Percentiles rank a stretch among this genome's conserved stretches.
Conservation (phyloP, 1,140 invertebrate species). For the Nephila pilipes region DNA sequence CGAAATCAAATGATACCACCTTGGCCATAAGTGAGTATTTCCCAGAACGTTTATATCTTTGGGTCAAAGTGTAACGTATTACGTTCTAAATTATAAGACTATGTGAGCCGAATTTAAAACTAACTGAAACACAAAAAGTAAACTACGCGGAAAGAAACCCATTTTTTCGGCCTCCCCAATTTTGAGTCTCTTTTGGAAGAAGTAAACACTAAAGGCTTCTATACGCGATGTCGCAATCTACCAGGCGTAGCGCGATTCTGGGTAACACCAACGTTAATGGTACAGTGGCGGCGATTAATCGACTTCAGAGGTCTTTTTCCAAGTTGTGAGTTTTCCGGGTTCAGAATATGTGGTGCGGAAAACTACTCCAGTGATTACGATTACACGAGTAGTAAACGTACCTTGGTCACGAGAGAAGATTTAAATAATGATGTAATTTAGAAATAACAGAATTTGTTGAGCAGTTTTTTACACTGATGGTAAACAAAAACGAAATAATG, state of each 20-base stretch:
- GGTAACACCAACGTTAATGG: constrained; percentile 1
- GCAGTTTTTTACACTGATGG: too few relatives aligned
- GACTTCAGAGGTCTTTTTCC: neutral
- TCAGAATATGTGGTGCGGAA: constrained; percentile 24
- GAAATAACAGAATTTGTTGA: too few relatives aligned
- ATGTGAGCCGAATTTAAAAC: constrained; percentile 6
- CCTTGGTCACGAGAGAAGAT: neutral
- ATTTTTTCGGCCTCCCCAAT: neutral
- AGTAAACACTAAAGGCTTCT: neutral
- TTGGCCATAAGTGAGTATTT: neutral
- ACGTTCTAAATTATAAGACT: neutral
- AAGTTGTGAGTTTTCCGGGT: constrained; percentile 30
- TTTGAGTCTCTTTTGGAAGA: neutral
- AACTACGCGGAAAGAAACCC: constrained; percentile 32
- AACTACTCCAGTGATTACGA: neutral
- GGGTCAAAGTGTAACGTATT: neutral
- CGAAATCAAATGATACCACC: neutral
- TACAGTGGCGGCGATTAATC: constrained; percentile 14
- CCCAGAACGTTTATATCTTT: neutral
- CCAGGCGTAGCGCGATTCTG: constrained; percentile 40
- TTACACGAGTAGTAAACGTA: neutral
- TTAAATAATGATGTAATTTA: neutral
- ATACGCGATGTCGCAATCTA: constrained; percentile 11
- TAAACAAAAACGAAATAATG: too few relatives aligned
- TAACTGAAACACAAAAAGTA: constrained; percentile 25